Percentiles rank a stretch among this genome's conserved stretches.
These are phyloP conservation scores for Rattus norvegicus DNA, from an alignment of 2,113 vertebrate genomes.

Conservation along the genomic window GRCr8 NC_086039.1:113433001-113433500, in stretches of 20 bases:
- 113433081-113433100: constrained; percentile 86
- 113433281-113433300: background rate
- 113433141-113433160: constrained; percentile 83
- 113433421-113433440: background rate
- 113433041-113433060: constrained; percentile 40
- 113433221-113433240: constrained; percentile 86
- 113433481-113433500: background rate
- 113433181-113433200: constrained; percentile 81
- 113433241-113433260: background rate
- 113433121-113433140: constrained; percentile 82
- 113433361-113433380: background rate
- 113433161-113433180: constrained; percentile 82
- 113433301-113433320: background rate
- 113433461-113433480: background rate
- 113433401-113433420: constrained; percentile 47
- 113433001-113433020: constrained; percentile 34
- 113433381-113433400: constrained; percentile 36
- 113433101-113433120: constrained; percentile 73
- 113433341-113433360: background rate
- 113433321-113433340: background rate
- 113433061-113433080: constrained; percentile 78
- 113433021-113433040: constrained; percentile 30
- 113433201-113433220: constrained; percentile 86
- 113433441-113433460: background rate
- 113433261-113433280: background rate